Conservation (phyloP, 1,140 invertebrate species). For the Dendrolimus kikuchii region DNA sequence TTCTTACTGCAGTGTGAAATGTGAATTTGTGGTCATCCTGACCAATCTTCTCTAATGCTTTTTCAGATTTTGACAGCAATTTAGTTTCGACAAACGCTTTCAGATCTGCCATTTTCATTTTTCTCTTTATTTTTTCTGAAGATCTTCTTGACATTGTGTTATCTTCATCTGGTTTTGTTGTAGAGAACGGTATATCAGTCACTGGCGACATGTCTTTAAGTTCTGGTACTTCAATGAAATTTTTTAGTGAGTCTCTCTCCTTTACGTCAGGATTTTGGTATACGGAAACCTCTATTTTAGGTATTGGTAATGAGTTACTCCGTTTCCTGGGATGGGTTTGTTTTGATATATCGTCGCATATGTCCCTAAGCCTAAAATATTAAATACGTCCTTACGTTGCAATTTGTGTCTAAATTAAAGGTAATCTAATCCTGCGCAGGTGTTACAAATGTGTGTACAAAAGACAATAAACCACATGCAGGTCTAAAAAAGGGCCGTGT, state of each 20-base stretch:
- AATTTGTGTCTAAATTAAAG: slow-evolving; percentile 4
- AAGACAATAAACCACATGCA: no score
- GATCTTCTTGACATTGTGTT: slow-evolving; percentile 75
- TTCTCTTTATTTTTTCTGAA: slow-evolving; percentile 86
- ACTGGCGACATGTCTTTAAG: slow-evolving; percentile 75
- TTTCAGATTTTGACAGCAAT: slow-evolving; percentile 91
- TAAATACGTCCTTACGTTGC: no score
- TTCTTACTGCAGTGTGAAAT: slow-evolving; percentile 67
- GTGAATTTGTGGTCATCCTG: slow-evolving; percentile 76
- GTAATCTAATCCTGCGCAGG: background rate
- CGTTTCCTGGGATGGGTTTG: slow-evolving; percentile 84
- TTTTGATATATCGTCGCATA: slow-evolving; percentile 83
- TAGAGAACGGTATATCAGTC: slow-evolving; percentile 59
- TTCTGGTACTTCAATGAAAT: slow-evolving; percentile 84
- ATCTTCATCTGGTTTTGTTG: slow-evolving; percentile 71
- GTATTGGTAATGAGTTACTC: slow-evolving; percentile 94
- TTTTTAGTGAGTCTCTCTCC: slow-evolving; percentile 79
- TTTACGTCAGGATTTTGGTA: slow-evolving; percentile 84
- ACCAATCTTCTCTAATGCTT: slow-evolving; percentile 91
- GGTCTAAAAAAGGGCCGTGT: no score
- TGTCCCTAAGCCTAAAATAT: slow-evolving; percentile 79
- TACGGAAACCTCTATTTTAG: slow-evolving; percentile 91
- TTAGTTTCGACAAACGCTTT: slow-evolving; percentile 93
- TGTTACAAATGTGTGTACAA: no score
- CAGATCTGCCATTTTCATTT: slow-evolving; percentile 92